Evolutionary conservation across 2,113 vertebrate genomes (phyloP).

Genomic region (Colinus virginianus): DNA sequence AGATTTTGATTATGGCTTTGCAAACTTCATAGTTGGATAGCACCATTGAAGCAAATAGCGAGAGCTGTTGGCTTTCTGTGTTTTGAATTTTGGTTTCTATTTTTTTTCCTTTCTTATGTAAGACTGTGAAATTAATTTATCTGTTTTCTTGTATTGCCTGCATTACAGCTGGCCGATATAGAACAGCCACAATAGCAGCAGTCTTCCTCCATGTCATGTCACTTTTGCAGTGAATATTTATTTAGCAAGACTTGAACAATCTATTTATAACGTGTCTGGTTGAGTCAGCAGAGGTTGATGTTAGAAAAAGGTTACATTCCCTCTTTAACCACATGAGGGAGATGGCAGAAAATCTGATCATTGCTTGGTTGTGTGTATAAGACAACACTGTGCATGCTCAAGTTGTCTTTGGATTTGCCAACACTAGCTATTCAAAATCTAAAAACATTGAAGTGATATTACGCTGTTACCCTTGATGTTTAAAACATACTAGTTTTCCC

Average conservation of each 20-base stretch:
- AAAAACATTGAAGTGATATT: neutral
- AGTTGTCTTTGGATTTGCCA: neutral
- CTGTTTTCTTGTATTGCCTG: neutral
- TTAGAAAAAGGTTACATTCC: neutral
- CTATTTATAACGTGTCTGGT: neutral
- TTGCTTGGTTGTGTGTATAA: neutral
- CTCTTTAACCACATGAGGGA: constrained; percentile 34
- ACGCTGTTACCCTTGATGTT: neutral
- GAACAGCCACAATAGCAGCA: neutral
- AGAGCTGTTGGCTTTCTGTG: neutral
- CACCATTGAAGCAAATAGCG: neutral
- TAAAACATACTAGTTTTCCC: neutral
- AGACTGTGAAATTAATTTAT: neutral
- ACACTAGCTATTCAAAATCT: neutral
- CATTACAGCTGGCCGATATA: neutral
- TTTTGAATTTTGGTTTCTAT: neutral
- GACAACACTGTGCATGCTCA: neutral
- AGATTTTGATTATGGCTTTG: neutral
- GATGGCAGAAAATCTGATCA: neutral
- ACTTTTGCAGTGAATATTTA: neutral
- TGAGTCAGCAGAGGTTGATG: neutral
- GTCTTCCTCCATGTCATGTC: neutral
- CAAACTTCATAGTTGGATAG: neutral
- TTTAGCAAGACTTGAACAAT: neutral
- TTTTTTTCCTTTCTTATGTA: neutral